phyloP scores from a whole-genome alignment of 1,140 invertebrate species.

The Cherax quadricarinatus region DNA sequence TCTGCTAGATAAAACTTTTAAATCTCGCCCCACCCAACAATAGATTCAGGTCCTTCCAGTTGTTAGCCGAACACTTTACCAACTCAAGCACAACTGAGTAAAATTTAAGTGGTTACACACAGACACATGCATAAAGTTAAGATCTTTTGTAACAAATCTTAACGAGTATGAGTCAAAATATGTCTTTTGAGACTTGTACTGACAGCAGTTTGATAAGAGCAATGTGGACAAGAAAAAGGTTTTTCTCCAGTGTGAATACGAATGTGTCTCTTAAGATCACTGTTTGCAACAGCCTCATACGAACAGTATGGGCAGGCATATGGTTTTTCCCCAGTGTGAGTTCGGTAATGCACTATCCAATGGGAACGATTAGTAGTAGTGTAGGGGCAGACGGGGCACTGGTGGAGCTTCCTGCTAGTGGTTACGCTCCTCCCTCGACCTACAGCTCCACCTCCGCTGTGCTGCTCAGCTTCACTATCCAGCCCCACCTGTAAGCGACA shows the following conservation, averaged over 20 bases:
- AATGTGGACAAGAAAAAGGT: slow-evolving; percentile 4
- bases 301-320: slow-evolving; percentile 24
- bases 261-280: slow-evolving; percentile 22
- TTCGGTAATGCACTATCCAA: slow-evolving; percentile 14
- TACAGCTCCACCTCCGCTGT: neutral
- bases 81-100: too few species aligned
- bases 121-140: too few species aligned
- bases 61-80: too few species aligned
- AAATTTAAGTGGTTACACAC: too few species aligned
- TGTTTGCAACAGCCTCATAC: slow-evolving; percentile 1
- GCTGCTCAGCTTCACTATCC: slow-evolving; percentile 23
- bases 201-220: slow-evolving; percentile 11
- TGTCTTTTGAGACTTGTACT: slow-evolving; percentile 12
- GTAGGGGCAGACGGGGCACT: slow-evolving; percentile 37
- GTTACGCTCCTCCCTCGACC: neutral
- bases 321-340: slow-evolving; percentile 24
- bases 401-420: slow-evolving; percentile 7
- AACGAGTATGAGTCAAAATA: slow-evolving; percentile 11
- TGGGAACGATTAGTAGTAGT: neutral
- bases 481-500: slow-evolving; percentile 40
- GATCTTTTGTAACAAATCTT: neutral
- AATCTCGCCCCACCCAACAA: too few species aligned
- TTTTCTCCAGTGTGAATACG: slow-evolving; percentile 19
- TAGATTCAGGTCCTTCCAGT: too few species aligned
- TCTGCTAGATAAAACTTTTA: too few species aligned